Percentiles rank a stretch among this genome's conserved stretches.
These are phyloP conservation scores for Rhopalosiphum nymphaeae DNA, from an alignment of 2,888 invertebrate species.

Conservation along the genomic window DNA sequence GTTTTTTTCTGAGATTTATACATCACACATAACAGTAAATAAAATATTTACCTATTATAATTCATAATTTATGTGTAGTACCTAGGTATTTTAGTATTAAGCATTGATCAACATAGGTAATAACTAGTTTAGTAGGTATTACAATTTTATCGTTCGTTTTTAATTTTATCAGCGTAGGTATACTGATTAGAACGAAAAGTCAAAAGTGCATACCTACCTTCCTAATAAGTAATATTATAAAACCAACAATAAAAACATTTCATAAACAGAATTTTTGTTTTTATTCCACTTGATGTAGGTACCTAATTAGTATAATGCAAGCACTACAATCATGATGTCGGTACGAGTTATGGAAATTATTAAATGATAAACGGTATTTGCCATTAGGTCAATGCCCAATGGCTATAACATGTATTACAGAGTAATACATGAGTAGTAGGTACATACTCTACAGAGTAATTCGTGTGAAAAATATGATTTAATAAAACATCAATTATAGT, in stretches of 20 bases:
- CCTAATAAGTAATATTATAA: neutral
- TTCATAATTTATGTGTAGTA: neutral
- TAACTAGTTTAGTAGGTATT: neutral
- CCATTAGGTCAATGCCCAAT: neutral
- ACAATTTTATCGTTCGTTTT: neutral
- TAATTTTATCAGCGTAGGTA: neutral
- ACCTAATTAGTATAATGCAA: neutral
- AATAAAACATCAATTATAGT: neutral
- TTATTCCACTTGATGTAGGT: neutral
- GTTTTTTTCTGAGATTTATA: neutral
- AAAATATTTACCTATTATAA: neutral
- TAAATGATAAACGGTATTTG: neutral
- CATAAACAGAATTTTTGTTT: neutral
- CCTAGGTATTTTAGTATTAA: neutral
- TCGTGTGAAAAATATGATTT: neutral
- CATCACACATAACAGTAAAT: neutral
- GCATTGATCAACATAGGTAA: neutral
- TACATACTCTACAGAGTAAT: neutral
- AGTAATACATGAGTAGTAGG: too few relatives aligned
- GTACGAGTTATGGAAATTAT: neutral
- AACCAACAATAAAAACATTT: neutral
- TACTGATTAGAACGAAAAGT: constrained; percentile 1
- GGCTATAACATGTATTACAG: neutral
- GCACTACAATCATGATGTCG: neutral
- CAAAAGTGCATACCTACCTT: neutral